Evolutionary conservation across 2,113 vertebrate genomes (phyloP), one percentile per base, ranked within the genome.

Genomic region (Hucho hucho): DNA sequence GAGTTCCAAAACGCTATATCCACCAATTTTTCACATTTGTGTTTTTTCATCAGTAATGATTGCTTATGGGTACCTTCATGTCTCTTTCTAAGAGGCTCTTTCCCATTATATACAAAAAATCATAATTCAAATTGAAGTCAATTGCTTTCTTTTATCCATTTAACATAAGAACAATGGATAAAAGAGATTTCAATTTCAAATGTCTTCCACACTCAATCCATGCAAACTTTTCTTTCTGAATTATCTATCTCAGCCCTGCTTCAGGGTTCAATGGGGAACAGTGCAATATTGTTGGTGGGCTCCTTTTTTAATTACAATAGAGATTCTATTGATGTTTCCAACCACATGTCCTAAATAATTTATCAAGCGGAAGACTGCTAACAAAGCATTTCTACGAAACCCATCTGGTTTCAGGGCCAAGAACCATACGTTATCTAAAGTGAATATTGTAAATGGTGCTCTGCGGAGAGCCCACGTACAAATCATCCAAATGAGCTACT

Each of bases 291-390:
- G 91, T 94, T 91, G 87, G 86, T 89, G 87, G 80, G 75, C 82
- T 90, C 87, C 86, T 81, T 81, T 90, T 92, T 92, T 92, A 93
- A 94, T 93, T 92, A 93, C 88, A 91, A 86, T 87, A 85, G 84
- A 90, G 90, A 90, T 91, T 87, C 87, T 90, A 92, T 91, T 93
- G 92, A 93, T 92, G 88, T 92, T 85, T 88, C 87, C 80, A 84
- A 84, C 86, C 84, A 87, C 79, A 80, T 85, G 87, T 91, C 88
- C 89, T 91, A 89, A 90, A 92, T 92, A 89, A 89, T 93, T 92
- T 91, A 92, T 91, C 87, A 90, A 91, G 87, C 75, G 70, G 79
- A 78, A 80, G 88, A 89, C 75, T 89, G 89, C 90, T 89, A 91
- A 92, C 90, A 90, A 89, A 91, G 90, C 91, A 88, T 87, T 89